A percentile compares a stretch with the other conserved stretches of the same genome.
Conservation (phyloP, 2,113 vertebrate species). For the Miniopterus natalensis region DNA sequence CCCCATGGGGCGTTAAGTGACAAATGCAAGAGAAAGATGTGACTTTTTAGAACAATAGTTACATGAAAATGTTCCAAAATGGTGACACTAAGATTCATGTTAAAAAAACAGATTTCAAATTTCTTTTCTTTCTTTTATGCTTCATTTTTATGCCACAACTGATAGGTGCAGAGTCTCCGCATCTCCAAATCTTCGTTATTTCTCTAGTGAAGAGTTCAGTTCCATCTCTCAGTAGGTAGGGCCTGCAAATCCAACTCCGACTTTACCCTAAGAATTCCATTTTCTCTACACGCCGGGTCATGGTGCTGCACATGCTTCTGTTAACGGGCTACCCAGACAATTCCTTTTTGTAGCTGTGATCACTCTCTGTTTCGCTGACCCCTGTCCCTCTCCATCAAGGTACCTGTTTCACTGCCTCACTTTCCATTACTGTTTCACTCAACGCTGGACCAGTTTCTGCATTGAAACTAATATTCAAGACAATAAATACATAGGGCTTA, state of each 20-base stretch:
- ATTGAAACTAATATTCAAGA: neutral
- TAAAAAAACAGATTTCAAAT: neutral
- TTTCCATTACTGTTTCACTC: neutral
- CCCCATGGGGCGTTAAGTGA: neutral
- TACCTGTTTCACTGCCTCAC: neutral
- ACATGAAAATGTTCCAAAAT: neutral
- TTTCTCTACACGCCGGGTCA: neutral
- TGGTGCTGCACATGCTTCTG: neutral
- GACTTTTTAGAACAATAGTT: neutral
- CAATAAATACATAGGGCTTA: neutral
- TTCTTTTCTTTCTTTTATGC: neutral
- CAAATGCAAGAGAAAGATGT: constrained; percentile 1
- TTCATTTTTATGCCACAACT: constrained; percentile 6
- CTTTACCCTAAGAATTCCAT: neutral
- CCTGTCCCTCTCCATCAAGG: neutral
- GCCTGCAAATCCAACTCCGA: neutral
- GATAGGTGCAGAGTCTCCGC: neutral
- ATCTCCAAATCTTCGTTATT: neutral
- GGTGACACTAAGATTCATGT: neutral
- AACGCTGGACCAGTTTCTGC: neutral
- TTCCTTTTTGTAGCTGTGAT: neutral
- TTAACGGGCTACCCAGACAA: neutral
- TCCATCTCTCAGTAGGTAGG: neutral
- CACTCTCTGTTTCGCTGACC: neutral
- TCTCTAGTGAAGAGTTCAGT: neutral